Evolutionary conservation across 2,888 invertebrate species (phyloP).

Genomic region (Cataglyphis albicans): DNA sequence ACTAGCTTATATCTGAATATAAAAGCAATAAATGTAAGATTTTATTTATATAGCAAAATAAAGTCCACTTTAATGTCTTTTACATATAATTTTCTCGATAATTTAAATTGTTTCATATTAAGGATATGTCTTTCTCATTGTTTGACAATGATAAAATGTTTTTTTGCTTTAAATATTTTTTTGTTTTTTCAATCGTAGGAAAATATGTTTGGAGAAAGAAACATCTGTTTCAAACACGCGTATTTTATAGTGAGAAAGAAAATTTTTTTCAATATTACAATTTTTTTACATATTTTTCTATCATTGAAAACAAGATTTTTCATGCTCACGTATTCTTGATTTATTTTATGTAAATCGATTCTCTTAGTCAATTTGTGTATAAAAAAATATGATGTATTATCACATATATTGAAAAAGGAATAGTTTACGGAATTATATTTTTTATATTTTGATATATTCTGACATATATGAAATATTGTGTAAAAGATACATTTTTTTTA

Average conservation of each 20-base stretch:
- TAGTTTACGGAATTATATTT: background rate
- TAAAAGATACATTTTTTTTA: background rate
- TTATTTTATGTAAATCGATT: conserved; percentile 11
- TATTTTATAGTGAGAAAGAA: background rate
- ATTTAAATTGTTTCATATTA: conserved; percentile 2
- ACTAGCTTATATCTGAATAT: background rate
- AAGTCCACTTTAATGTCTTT: background rate
- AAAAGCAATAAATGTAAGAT: background rate
- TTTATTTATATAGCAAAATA: background rate
- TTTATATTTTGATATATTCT: background rate
- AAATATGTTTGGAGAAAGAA: background rate
- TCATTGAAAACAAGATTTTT: background rate
- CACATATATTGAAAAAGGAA: background rate
- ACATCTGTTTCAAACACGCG: background rate
- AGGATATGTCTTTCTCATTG: background rate
- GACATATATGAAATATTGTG: background rate
- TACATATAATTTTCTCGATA: background rate
- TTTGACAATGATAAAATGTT: background rate
- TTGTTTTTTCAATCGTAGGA: background rate
- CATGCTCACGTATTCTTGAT: background rate
- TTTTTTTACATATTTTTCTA: background rate
- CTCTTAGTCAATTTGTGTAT: background rate
- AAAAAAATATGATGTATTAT: background rate
- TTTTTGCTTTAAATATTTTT: background rate
- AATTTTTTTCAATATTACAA: background rate